Base-by-base conservation (phyloP, 2,113 vertebrate genomes). In the Cynoglossus semilaevis region DNA sequence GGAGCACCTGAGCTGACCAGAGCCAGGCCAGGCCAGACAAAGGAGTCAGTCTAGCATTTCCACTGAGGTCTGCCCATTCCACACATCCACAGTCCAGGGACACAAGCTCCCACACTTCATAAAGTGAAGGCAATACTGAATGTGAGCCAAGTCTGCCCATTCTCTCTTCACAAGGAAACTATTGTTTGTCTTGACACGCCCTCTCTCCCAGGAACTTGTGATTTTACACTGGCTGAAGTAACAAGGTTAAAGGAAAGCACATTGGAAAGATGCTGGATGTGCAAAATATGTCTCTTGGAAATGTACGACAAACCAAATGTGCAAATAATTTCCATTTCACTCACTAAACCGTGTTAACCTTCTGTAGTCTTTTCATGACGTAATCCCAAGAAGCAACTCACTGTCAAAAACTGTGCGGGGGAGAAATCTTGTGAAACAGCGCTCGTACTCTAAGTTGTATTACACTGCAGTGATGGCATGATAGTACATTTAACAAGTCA, bases 51-150 rank as follows among this genome's bases (percentile, higher is more conserved):
- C 67, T 78, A 67, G 64, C 74, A 37, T 53, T 70, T 72, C 51
- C 55, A 71, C 56, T 61, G 81, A 70, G 45, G 51, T 70, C 78
- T 74, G 65, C 77, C 75, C 76, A 71, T 82, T 83, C 38, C 81
- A 40, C 70, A 81, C 77, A 81, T 76, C 68, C 75, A 70, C 47
- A 80, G 71, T 70, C 71, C 75, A 72, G 65, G 36, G 55, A 80
- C 72, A 79, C 74, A 82, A 81, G 79, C 82, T 80, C 82, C 83
- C 79, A 87, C 82, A 86, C 84, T 82, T 82, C 62, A 84, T 86
- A 84, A 84, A 87, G 74, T 70, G 73, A 84, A 83, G 78, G 63
- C 70, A 80, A 72, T 76, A 76, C 60, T 64, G 63, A 86, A 77
- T 66, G 69, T 16, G 35, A 71, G 74, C 58, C 5, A 61, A 76